phyloP scores from a whole-genome alignment of 30 jellyfish, hydroid and myxozoan species.

The Rhopilema esculentum region DNA sequence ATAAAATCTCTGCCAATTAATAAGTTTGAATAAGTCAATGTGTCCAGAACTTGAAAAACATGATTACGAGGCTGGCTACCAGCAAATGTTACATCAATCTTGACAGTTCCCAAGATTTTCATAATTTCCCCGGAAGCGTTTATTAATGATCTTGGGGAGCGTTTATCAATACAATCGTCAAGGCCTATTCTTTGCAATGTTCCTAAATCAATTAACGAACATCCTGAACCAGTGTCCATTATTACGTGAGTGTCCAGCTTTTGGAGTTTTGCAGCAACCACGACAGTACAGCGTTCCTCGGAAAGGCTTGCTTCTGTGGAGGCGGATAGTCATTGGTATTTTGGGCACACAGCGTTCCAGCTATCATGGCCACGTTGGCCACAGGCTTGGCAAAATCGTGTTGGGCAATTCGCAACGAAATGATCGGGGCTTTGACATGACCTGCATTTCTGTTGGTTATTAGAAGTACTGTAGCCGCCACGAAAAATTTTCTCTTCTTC shows the following conservation, averaged over 20 bases:
- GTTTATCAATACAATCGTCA: constrained; percentile 32
- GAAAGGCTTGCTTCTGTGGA: constrained; percentile 3
- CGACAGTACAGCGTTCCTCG: constrained; percentile 37
- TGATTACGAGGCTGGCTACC: constrained; percentile 53
- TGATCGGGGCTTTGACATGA: constrained; percentile 58
- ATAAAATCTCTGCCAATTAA: constrained; percentile 56
- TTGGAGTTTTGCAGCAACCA: constrained; percentile 56
- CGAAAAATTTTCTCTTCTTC: constrained; percentile 11
- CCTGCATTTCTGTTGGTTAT: constrained; percentile 63
- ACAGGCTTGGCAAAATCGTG: constrained; percentile 81
- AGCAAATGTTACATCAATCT: constrained; percentile 10
- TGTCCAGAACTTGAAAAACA: constrained; percentile 51
- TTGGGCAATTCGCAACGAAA: constrained; percentile 52
- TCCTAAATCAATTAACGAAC: constrained; percentile 53
- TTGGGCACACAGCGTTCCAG: constrained; percentile 52
- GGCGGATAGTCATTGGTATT: constrained; percentile 65
- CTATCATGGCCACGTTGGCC: constrained; percentile 79
- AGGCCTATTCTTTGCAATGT: constrained; percentile 39
- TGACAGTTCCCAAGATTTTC: constrained; percentile 48
- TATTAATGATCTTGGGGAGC: constrained; percentile 34
- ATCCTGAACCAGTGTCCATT: constrained; percentile 61
- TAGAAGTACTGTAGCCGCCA: constrained; percentile 22
- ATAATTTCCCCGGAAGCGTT: constrained; percentile 68
- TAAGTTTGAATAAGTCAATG: constrained; percentile 36
- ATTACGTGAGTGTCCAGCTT: constrained; percentile 39